These are phyloP conservation scores for Capitella teleta DNA, from an alignment of 1,140 invertebrate genomes.

Conservation along the genomic window DNA sequence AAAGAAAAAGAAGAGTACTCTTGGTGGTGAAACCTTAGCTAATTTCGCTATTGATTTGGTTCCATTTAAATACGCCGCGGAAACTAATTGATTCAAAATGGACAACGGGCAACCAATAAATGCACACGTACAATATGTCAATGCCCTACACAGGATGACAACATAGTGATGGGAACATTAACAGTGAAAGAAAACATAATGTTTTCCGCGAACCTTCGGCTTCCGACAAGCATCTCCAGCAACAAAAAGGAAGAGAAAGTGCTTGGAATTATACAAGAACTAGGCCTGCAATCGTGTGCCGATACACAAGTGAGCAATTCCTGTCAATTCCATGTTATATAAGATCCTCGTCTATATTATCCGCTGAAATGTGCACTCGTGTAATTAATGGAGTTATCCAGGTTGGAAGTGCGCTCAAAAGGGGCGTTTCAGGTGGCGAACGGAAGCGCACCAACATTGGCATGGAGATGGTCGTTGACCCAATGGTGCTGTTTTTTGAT, in stretches of 20 bases:
- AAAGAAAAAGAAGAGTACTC: no score
- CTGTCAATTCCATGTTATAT: no score
- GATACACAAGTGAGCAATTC: constrained; percentile 62
- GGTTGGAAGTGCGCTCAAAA: constrained; percentile 36
- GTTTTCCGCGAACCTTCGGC: constrained; percentile 35
- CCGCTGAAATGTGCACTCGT: no score
- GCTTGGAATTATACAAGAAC: constrained; percentile 77
- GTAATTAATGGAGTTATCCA: constrained; percentile 4
- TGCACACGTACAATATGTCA: no score
- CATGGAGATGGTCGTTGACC: constrained; percentile 40
- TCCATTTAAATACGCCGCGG: no score
- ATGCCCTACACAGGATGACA: no score
- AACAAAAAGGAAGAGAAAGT: constrained; percentile 45
- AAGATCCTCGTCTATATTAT: no score
- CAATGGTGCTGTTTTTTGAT: constrained; percentile 41
- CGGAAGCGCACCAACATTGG: constrained; percentile 39
- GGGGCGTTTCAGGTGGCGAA: constrained; percentile 41
- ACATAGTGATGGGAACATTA: constrained; percentile 18
- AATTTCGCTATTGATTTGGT: no score
- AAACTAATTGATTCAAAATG: no score
- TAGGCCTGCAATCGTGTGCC: constrained; percentile 69
- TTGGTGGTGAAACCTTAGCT: no score
- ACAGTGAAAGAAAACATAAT: constrained; percentile 31
- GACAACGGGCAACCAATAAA: no score
- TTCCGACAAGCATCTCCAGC: constrained; percentile 17